Conservation (phyloP, 2,113 vertebrate species). For the Oenanthe oenanthe region DNA sequence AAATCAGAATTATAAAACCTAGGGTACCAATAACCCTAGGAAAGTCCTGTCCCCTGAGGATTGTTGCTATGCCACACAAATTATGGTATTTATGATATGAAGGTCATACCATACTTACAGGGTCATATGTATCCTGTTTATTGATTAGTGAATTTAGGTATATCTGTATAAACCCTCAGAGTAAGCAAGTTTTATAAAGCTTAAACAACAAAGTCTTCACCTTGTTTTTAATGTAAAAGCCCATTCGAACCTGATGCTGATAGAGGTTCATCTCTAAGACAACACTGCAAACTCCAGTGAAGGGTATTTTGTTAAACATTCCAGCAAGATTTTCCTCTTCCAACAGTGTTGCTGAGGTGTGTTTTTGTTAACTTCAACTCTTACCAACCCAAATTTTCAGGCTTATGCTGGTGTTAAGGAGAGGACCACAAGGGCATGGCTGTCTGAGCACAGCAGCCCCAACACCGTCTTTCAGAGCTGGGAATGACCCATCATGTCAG, state of each 20-base stretch:
- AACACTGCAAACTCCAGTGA: not conserved
- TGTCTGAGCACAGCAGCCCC: not conserved
- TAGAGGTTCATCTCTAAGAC: not conserved
- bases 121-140: not conserved
- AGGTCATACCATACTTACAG: not conserved
- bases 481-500: not conserved
- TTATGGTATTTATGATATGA: not conserved
- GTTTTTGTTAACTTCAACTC: not conserved
- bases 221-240: not conserved
- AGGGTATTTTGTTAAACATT: not conserved
- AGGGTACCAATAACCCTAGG: not conserved
- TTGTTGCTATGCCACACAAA: not conserved
- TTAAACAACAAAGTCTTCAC: not conserved
- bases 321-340: not conserved
- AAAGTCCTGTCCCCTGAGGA: not conserved
- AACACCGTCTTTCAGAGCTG: not conserved
- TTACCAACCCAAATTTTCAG: not conserved
- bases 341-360: not conserved
- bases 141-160: not conserved
- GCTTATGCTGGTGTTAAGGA: not conserved
- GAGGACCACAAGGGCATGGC: fast-evolving
- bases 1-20: slow-evolving; percentile 37
- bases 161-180: not conserved
- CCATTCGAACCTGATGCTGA: not conserved
- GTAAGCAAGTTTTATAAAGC: not conserved